Conservation (phyloP, 2,888 invertebrate genomes). For the Ichneumon xanthorius region DNA sequence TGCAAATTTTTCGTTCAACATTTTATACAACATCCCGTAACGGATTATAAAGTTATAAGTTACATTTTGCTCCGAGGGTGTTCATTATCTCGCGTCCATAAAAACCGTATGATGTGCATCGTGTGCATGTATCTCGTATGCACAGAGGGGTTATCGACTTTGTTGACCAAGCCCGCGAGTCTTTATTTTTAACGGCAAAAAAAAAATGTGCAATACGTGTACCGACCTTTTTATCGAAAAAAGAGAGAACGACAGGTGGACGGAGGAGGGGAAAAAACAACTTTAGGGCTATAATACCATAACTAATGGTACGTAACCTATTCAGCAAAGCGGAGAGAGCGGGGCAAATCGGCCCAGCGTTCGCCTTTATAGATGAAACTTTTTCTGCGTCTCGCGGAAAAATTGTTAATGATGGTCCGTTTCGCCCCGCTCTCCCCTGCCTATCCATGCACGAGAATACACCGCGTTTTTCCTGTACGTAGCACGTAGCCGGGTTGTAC, state of each 20-base stretch:
- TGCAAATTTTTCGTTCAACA: not conserved
- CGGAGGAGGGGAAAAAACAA: not conserved
- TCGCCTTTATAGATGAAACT: not conserved
- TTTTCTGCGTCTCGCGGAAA: not conserved
- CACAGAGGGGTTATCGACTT: conserved; percentile 26
- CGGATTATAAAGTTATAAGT: conserved; percentile 18
- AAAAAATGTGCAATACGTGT: conserved; percentile 4
- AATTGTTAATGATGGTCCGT: not conserved
- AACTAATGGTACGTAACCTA: conserved; percentile 3
- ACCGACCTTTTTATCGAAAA: not conserved
- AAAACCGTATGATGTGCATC: conserved; percentile 6
- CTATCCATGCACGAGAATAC: conserved; percentile 7
- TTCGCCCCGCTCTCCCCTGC: not conserved
- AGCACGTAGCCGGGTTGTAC: not conserved
- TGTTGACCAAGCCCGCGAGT: not conserved
- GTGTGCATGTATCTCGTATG: conserved; percentile 2
- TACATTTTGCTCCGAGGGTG: not conserved
- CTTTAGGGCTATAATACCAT: conserved; percentile 4
- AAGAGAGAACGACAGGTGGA: not conserved
- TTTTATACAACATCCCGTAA: not conserved
- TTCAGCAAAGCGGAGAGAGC: not conserved
- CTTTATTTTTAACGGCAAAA: conserved; percentile 26
- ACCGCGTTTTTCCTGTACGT: not conserved
- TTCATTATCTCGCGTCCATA: not conserved
- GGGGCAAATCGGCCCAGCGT: not conserved